These are phyloP conservation scores for Macrosiphum euphorbiae DNA, from an alignment of 2,888 invertebrate genomes.

Conservation along the genomic window DNA sequence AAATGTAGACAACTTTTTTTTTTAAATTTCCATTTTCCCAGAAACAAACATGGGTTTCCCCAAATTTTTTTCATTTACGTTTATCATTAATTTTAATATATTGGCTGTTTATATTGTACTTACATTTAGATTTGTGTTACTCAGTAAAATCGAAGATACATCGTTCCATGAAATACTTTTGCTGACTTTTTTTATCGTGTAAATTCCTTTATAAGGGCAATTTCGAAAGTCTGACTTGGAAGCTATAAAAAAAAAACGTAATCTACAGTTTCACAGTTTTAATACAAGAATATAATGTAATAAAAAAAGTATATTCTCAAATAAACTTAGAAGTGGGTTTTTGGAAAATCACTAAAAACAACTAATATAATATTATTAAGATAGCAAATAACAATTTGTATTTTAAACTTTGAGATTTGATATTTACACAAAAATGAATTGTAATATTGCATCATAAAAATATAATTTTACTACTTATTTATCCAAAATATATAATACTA, in stretches of 20 bases:
- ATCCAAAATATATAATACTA: background rate
- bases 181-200: slow-evolving; percentile 38
- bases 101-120: background rate
- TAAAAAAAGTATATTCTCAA: background rate
- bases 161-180: slow-evolving; percentile 54
- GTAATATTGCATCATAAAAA: background rate
- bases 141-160: slow-evolving; percentile 9
- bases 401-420: background rate
- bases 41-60: no score
- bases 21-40: background rate
- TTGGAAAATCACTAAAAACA: background rate
- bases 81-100: background rate
- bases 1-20: background rate
- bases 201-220: slow-evolving; percentile 55
- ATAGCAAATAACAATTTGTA: background rate
- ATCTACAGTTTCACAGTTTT: background rate
- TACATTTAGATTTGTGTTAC: slow-evolving; percentile 47
- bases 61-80: background rate
- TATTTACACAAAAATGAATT: background rate
- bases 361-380: background rate
- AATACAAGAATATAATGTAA: background rate
- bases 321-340: background rate
- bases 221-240: slow-evolving; percentile 50
- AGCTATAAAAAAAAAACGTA: slow-evolving; percentile 9
- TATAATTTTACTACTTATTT: no score